phyloP scores from a whole-genome alignment of 1,140 invertebrate genomes.

The Pseudomyrmex gracilis region DNA sequence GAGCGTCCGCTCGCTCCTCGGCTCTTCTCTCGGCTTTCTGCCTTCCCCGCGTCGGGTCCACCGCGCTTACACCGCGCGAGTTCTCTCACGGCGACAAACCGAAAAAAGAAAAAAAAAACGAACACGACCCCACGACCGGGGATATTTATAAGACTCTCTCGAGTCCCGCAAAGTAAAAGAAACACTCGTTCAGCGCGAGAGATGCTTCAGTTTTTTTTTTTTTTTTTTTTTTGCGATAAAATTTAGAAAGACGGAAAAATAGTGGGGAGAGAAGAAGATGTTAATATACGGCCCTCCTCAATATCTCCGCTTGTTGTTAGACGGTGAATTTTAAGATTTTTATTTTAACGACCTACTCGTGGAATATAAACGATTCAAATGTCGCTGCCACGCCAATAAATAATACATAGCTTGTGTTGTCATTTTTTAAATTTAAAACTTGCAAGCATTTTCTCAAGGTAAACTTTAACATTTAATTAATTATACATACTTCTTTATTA shows the following conservation, averaged over 20 bases:
- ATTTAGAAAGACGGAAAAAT: background rate
- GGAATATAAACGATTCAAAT: no score
- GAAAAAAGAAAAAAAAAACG: background rate
- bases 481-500: no score
- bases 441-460: no score
- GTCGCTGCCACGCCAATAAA: no score
- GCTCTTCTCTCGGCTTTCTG: background rate
- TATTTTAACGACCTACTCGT: no score
- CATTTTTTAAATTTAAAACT: no score
- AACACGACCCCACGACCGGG: background rate
- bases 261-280: no score
- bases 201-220: background rate
- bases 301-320: no score
- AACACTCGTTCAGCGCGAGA: background rate
- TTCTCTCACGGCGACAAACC: slow-evolving; percentile 5
- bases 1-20: slow-evolving; percentile 16
- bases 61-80: background rate
- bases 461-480: no score
- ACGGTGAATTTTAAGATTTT: no score
- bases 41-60: background rate
- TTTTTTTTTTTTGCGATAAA: background rate
- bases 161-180: background rate
- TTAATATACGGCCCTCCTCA: no score
- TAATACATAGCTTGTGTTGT: no score
- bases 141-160: slow-evolving; percentile 40